Conservation (phyloP, 1,140 invertebrate species). For the Diorhabda carinulata region DNA sequence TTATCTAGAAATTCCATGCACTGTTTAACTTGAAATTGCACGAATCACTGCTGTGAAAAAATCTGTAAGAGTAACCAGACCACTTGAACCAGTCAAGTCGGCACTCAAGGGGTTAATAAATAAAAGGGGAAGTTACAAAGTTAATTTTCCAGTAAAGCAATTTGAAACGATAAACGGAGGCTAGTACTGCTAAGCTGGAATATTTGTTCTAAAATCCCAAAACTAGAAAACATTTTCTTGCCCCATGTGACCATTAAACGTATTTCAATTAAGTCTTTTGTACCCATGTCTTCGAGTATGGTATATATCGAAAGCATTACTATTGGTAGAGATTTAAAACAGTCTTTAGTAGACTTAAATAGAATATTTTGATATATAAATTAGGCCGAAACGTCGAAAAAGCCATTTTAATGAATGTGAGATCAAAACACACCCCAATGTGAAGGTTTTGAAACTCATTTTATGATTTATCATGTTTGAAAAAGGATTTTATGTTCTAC, state of each 20-base stretch:
- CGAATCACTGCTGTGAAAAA: neutral
- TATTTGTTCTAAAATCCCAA: neutral
- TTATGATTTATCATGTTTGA: too few relatives aligned
- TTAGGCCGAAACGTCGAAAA: too few relatives aligned
- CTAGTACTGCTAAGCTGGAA: neutral
- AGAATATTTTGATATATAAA: too few relatives aligned
- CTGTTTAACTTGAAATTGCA: slow-evolving; percentile 8
- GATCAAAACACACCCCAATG: too few relatives aligned
- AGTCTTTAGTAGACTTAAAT: too few relatives aligned
- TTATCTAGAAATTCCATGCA: slow-evolving; percentile 1
- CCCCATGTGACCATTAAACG: neutral
- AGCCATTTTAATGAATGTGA: too few relatives aligned
- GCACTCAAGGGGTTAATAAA: slow-evolving; percentile 27
- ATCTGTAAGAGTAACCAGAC: slow-evolving; percentile 1
- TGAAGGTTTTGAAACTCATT: too few relatives aligned
- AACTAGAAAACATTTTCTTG: neutral
- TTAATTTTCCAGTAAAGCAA: slow-evolving; percentile 15
- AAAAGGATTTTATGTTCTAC: too few relatives aligned
- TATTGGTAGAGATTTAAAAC: too few relatives aligned
- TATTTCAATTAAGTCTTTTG: too few relatives aligned
- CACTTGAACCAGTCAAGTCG: slow-evolving; percentile 40
- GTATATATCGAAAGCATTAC: too few relatives aligned
- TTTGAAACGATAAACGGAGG: neutral
- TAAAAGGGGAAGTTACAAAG: slow-evolving; percentile 6
- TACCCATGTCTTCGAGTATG: too few relatives aligned